Evolutionary conservation across 2,888 invertebrate genomes (phyloP), one percentile per base, ranked within the genome.

Genomic region (Caenorhabditis sulstoni): DNA sequence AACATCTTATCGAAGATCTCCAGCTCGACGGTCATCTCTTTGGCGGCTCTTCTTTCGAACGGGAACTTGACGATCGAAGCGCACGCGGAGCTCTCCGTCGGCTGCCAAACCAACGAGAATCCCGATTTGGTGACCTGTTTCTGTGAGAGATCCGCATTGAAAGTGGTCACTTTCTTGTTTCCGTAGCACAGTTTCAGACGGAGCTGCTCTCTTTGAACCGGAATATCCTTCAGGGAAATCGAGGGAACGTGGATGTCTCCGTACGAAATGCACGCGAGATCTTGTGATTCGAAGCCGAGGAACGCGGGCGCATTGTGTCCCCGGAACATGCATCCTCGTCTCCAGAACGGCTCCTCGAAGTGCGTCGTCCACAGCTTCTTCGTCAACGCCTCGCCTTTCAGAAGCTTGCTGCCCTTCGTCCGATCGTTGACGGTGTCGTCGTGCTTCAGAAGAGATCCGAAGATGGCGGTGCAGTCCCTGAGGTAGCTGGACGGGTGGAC

Each of bases 371-470:
- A 92, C n/a, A 92, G 81, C 45, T 91, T 89, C 39, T 91, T 88
- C 0, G 92, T 92, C 39, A 90, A 83, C 18, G 87, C 85, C 81
- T 92, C 92, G 7, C 91, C 91, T 66, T 89, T 87, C 53, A 89
- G 85, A 52, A 92, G 86, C 82, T 91, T 91, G 59, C 91, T 91
- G 35, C 91, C 91, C 14, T 90, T 87, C n/a, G 86, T 84, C 39
- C 92, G 86, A 78, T 92, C 92, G 78, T 91, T 91, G 29, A 92
- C 86, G 3, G 91, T 88, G 80, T 92, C 92, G 83, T 92, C 92
- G 84, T 92, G 92, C 79, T 91, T 91, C 71, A 92, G 90, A 45
- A 92, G 82, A 44, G 89, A 71, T 8, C 89, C 87, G 50, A 89
- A 85, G 44, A 87, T 88, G n/a, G 88, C 86, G 12, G 84, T 87